phyloP scores from a whole-genome alignment of 2,888 invertebrate species.

The Eristalis tenax region DNA sequence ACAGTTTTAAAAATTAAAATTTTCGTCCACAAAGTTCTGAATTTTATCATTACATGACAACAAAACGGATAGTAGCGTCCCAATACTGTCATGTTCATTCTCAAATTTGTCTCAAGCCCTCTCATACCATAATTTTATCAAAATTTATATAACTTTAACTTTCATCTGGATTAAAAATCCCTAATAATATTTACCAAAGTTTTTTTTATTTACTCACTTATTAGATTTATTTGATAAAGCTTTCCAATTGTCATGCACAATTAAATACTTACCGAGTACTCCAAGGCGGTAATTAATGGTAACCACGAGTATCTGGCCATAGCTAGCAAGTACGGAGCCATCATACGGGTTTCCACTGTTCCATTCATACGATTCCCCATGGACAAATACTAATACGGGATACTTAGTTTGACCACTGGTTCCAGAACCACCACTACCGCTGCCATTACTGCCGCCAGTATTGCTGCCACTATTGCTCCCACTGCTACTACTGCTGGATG shows the following conservation, averaged over 20 bases:
- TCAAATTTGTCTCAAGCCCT: no score
- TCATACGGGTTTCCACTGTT: slow-evolving; percentile 99
- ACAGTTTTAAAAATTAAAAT: no score
- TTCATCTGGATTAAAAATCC: no score
- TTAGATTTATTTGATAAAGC: neutral
- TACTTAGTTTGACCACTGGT: slow-evolving; percentile 83
- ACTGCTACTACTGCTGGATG: slow-evolving; percentile 74
- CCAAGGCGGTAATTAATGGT: slow-evolving; percentile 93
- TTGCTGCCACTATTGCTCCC: slow-evolving; percentile 70
- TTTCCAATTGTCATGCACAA: neutral
- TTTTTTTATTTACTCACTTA: neutral
- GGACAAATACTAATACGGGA: slow-evolving; percentile 96
- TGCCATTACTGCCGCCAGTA: slow-evolving; percentile 69
- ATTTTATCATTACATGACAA: no score
- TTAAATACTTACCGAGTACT: slow-evolving; percentile 86
- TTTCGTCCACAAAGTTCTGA: no score
- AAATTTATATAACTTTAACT: no score
- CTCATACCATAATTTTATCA: no score
- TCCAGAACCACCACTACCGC: slow-evolving; percentile 81
- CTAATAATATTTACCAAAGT: no score
- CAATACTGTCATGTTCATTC: no score
- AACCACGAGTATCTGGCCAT: slow-evolving; percentile 93
- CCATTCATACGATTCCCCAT: slow-evolving; percentile 98
- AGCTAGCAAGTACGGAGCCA: slow-evolving; percentile 96
- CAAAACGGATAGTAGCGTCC: no score